These are phyloP conservation scores for Caerostris extrusa DNA, from an alignment of 1,140 invertebrate species.

Conservation along the genomic window DNA sequence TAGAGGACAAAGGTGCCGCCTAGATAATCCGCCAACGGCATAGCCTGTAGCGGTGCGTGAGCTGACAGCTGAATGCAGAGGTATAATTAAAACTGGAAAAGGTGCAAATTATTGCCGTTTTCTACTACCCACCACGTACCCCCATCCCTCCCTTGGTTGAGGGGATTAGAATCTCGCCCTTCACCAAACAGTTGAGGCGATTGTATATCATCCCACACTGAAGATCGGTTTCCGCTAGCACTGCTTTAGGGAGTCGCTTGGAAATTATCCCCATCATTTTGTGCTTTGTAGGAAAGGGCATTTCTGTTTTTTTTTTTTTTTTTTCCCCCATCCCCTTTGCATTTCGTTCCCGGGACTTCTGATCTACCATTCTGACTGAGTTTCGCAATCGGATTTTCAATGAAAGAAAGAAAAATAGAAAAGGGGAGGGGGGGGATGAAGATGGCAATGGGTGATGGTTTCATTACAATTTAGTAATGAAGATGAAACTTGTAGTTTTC, in stretches of 20 bases:
- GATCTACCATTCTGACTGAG: not conserved
- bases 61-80: constrained; percentile 41
- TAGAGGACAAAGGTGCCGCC: constrained; percentile 51
- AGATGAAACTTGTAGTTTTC: not conserved
- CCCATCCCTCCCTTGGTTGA: not conserved
- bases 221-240: constrained; percentile 42
- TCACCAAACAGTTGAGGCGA: constrained; percentile 44
- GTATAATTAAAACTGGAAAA: constrained; percentile 69
- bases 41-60: constrained; percentile 32
- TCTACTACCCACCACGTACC: not conserved
- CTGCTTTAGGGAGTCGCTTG: constrained; percentile 22
- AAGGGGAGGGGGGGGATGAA: not conserved
- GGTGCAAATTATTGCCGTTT: constrained; percentile 63
- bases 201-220: constrained; percentile 61
- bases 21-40: constrained; percentile 5
- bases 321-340: too few relatives aligned
- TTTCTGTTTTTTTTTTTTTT: not conserved
- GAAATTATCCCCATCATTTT: constrained; percentile 48
- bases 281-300: not conserved
- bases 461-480: not conserved
- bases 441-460: not conserved
- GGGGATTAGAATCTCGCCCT: not conserved
- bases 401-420: not conserved
- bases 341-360: not conserved
- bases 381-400: not conserved